These are phyloP conservation scores for Rattus rattus DNA, from an alignment of 2,113 vertebrate genomes.

Conservation along the genomic window DNA sequence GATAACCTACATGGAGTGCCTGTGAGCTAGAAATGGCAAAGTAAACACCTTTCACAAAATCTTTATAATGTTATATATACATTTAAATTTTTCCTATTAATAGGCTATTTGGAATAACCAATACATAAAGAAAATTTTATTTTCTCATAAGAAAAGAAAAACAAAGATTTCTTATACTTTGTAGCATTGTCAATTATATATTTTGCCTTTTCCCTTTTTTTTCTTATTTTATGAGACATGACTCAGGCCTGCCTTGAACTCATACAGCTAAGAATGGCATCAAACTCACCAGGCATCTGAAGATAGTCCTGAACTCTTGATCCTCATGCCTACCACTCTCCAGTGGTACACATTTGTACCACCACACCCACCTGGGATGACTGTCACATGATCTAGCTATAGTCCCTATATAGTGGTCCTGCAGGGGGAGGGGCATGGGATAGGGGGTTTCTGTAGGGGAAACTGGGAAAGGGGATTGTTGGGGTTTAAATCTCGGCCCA, in stretches of 20 bases:
- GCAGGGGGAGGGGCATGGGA: too few species aligned
- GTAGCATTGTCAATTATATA: background rate
- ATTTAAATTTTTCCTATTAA: background rate
- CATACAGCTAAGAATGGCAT: background rate
- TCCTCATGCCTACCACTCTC: background rate
- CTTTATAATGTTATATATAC: background rate
- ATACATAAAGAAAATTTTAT: background rate
- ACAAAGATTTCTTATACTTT: background rate
- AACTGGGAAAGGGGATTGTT: too few species aligned
- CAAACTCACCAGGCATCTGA: background rate
- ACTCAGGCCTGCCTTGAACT: background rate
- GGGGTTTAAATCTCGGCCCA: too few species aligned
- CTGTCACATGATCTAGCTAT: too few species aligned
- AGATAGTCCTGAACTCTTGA: background rate
- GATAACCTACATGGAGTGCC: background rate
- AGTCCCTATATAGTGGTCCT: background rate
- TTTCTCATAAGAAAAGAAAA: conserved; percentile 49
- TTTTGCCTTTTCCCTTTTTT: background rate
- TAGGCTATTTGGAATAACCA: background rate
- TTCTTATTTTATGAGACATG: background rate
- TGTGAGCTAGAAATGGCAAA: background rate
- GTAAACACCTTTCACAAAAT: background rate
- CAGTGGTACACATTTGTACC: fast-evolving
- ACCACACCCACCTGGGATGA: background rate
- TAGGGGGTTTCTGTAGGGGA: too few species aligned